phyloP scores from a whole-genome alignment of 2,888 invertebrate genomes.

The Dichetophora obliterata region DNA sequence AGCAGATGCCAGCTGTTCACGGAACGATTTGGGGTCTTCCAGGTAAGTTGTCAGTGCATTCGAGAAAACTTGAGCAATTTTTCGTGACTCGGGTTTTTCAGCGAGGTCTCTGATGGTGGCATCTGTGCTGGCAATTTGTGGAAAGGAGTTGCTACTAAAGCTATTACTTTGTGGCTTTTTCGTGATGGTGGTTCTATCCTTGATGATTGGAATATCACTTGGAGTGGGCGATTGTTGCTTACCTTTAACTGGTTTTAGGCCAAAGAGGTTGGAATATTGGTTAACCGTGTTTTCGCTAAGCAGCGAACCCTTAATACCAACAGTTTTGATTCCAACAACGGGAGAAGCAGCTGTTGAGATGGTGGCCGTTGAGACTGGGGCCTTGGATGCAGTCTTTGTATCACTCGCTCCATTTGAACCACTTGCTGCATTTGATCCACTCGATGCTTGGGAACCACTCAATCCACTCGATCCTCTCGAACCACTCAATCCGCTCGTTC shows the following conservation, averaged over 20 bases:
- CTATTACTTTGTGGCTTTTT: constrained; percentile 23
- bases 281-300: constrained; percentile 73
- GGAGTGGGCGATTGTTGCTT: constrained; percentile 69
- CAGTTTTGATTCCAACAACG: constrained; percentile 66
- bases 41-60: constrained; percentile 86
- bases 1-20: constrained; percentile 81
- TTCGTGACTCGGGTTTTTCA: constrained; percentile 76
- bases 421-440: neutral
- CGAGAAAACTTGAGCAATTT: constrained; percentile 87
- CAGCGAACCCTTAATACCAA: constrained; percentile 73
- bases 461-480: too few species aligned
- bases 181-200: constrained; percentile 46
- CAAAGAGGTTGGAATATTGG: constrained; percentile 64
- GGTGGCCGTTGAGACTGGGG: constrained; percentile 45
- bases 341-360: constrained; percentile 58
- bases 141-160: constrained; percentile 51
- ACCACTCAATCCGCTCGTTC: neutral
- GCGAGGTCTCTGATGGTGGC: constrained; percentile 73
- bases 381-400: neutral
- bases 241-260: constrained; percentile 53
- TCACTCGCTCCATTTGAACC: neutral
- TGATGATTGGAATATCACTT: constrained; percentile 61
- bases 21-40: constrained; percentile 85
- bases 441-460: neutral
- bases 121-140: constrained; percentile 73